Evolutionary conservation across 2,797 vertebrate genomes (phyloP).

Genomic region (Chelmon rostratus): DNA sequence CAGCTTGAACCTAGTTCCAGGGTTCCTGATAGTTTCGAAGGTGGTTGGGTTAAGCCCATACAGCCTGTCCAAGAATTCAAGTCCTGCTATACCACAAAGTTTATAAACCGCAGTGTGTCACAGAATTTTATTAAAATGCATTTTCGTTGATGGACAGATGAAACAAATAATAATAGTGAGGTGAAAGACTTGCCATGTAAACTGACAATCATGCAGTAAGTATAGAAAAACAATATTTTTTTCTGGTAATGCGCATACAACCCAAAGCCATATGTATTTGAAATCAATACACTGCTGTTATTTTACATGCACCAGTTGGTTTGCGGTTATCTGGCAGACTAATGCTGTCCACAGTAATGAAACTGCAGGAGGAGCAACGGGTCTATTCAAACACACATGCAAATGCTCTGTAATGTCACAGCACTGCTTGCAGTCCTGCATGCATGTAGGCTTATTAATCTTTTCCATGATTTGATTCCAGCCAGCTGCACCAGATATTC

Average conservation of each 20-base stretch:
- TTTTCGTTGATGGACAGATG: slow-evolving; percentile 35
- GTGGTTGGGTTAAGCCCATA: slow-evolving; percentile 26
- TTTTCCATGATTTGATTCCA: slow-evolving; percentile 36
- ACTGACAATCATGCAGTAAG: slow-evolving; percentile 20
- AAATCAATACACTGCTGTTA: slow-evolving; percentile 37
- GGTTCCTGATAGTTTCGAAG: slow-evolving; percentile 31
- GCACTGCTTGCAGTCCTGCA: not conserved
- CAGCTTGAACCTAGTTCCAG: slow-evolving; percentile 57
- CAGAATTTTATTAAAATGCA: slow-evolving; percentile 25
- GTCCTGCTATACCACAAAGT: slow-evolving; percentile 29
- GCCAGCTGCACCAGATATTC: slow-evolving; percentile 30
- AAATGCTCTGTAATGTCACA: not conserved
- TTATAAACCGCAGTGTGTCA: slow-evolving; percentile 42
- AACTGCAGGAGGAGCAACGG: not conserved
- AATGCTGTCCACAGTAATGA: slow-evolving; percentile 23
- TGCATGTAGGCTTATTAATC: not conserved
- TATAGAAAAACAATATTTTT: slow-evolving; percentile 5
- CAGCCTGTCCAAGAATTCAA: slow-evolving; percentile 46
- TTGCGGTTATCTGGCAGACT: slow-evolving; percentile 28
- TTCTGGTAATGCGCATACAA: not conserved
- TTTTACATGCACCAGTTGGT: slow-evolving; percentile 32
- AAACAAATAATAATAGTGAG: slow-evolving; percentile 26
- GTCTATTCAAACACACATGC: slow-evolving; percentile 8
- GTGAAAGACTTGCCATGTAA: slow-evolving; percentile 15
- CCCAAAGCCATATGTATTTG: slow-evolving; percentile 29